A percentile compares a stretch with the other conserved stretches of the same genome.
phyloP scores from a whole-genome alignment of 2,113 vertebrate species.

The Labeo rohita region DNA sequence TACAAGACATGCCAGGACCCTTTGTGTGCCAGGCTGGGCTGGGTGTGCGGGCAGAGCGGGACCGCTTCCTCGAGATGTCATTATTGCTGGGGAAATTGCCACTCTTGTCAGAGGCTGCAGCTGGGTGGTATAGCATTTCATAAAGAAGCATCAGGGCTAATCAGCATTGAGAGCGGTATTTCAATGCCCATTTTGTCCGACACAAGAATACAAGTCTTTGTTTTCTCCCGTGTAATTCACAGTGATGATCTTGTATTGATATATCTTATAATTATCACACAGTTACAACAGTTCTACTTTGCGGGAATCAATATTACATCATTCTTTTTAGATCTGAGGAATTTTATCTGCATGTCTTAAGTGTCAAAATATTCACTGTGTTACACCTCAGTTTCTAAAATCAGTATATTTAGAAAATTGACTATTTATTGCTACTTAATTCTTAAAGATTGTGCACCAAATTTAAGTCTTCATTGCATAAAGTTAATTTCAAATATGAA shows the following conservation, averaged over 20 bases:
- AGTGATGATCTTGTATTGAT: neutral
- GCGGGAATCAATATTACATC: neutral
- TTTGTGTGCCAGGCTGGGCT: constrained; percentile 66
- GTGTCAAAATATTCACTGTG: neutral
- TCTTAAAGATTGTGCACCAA: neutral
- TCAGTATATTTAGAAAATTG: neutral
- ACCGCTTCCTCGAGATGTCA: constrained; percentile 69
- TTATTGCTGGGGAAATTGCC: constrained; percentile 69
- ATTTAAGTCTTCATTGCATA: neutral
- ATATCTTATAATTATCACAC: neutral
- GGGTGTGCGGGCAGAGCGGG: constrained; percentile 62
- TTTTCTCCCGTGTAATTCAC: constrained; percentile 28
- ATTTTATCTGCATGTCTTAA: neutral
- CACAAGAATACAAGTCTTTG: constrained; percentile 26
- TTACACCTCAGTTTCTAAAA: neutral
- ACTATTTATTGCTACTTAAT: neutral
- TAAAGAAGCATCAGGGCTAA: constrained; percentile 44
- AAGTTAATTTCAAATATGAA: neutral
- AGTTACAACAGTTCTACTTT: neutral
- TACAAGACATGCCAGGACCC: constrained; percentile 71
- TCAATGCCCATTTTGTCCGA: constrained; percentile 50
- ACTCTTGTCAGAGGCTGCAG: constrained; percentile 64
- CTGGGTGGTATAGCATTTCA: constrained; percentile 57
- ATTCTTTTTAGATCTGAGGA: neutral
- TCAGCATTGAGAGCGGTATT: constrained; percentile 39